phyloP scores from a whole-genome alignment of 2,888 invertebrate species.

The Anarsia innoxiella region DNA sequence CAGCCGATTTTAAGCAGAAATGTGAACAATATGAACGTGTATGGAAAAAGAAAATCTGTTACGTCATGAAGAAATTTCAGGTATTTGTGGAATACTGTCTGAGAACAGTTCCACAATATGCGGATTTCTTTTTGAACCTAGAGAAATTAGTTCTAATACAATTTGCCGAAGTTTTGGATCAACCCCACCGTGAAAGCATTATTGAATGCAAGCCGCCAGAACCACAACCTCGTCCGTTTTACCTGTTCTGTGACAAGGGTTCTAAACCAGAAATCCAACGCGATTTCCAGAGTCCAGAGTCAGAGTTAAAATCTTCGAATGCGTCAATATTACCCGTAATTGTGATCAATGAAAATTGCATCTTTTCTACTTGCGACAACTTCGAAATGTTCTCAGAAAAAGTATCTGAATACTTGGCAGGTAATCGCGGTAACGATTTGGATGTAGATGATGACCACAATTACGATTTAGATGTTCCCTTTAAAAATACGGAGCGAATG shows the following conservation, averaged over 20 bases:
- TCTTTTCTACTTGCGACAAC: slow-evolving; percentile 60
- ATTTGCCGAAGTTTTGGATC: slow-evolving; percentile 40
- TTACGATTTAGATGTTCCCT: slow-evolving; percentile 40
- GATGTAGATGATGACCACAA: slow-evolving; percentile 41
- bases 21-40: slow-evolving; percentile 34
- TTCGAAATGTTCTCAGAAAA: slow-evolving; percentile 44
- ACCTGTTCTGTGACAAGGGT: slow-evolving; percentile 52
- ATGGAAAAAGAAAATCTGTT: slow-evolving; percentile 56
- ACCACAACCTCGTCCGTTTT: slow-evolving; percentile 47
- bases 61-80: slow-evolving; percentile 57
- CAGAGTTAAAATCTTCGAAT: no score
- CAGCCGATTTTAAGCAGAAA: slow-evolving; percentile 33
- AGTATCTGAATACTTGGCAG: slow-evolving; percentile 39
- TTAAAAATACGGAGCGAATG: slow-evolving; percentile 34
- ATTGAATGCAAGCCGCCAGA: slow-evolving; percentile 31
- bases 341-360: slow-evolving; percentile 49
- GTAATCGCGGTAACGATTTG: slow-evolving; percentile 33
- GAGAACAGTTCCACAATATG: slow-evolving; percentile 50
- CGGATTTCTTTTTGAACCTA: slow-evolving; percentile 60
- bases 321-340: slow-evolving; percentile 51
- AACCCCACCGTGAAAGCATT: slow-evolving; percentile 43
- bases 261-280: no score
- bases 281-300: no score
- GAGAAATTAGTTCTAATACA: slow-evolving; percentile 61
- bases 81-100: slow-evolving; percentile 52